Base-by-base conservation (phyloP, 2,888 invertebrate genomes). In the Eumerus sabulonum region DNA sequence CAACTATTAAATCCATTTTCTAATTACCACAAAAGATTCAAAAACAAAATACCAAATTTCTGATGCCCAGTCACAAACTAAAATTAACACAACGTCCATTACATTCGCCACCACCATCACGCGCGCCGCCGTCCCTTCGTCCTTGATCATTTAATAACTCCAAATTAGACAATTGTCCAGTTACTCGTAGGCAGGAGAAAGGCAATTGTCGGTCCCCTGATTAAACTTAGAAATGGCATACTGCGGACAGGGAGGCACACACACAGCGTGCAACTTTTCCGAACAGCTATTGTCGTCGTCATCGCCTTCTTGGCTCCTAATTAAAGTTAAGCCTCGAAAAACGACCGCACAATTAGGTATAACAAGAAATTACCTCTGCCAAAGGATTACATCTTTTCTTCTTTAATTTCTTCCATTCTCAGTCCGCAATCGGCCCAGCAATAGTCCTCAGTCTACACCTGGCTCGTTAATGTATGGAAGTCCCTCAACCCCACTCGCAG, bases 251-350 rank as follows among this genome's bases (percentile, higher is more conserved):
- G 63, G 40, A 70, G 53, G 50, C 45, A 17, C 48, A 51, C 50
- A 27, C 27, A 27, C 27, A 27, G 27, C 27, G 3, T 27, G 27
- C 27, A 2, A 7, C 27, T 27, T 7, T 27, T 27, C 27, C 3
- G 7, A 27, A 27, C 27, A 4, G 27, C 27, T 27, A 45, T 44
- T 35, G 57, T 66, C 36, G 57, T 50, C 47, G 36, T 64, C 51
- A 67, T 60, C 64, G 79, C 74, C 74, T 74, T 79, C 84, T 87
- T 86, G 85, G 81, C 83, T 84, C 84, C 85, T 86, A 87, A 87
- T 87, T 88, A 86, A 86, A 86, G 87, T 86, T 86, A 87, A 87
- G 87, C 88, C 86, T 82, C 71, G 51, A 57, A 59, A 76, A 76
- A 76, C 81, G 81, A 81, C 81, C 76, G 66, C 85, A 85, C 85